Percentiles rank a stretch among this genome's conserved stretches.
These are phyloP conservation scores for Rhagonycha fulva DNA, from an alignment of 2,888 invertebrate genomes.

Conservation along the genomic window DNA sequence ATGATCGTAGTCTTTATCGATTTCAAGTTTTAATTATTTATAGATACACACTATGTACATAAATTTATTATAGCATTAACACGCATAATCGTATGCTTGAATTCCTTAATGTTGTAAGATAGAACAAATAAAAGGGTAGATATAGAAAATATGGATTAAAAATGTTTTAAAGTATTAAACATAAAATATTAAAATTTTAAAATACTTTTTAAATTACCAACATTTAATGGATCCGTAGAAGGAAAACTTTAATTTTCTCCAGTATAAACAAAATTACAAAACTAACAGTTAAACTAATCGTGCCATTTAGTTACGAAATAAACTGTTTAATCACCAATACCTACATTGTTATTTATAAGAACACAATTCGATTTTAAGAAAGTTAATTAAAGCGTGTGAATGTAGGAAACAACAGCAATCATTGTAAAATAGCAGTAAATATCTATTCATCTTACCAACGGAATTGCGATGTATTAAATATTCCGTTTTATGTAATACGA, in stretches of 20 bases:
- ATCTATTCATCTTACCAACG: neutral
- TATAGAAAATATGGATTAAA: neutral
- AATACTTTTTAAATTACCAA: neutral
- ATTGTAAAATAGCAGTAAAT: neutral
- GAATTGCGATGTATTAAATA: neutral
- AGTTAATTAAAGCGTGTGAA: conserved; percentile 2
- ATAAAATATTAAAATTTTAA: neutral
- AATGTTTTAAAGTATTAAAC: neutral
- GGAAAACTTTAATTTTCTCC: conserved; percentile 23
- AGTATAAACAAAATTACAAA: conserved; percentile 33
- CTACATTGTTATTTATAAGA: conserved; percentile 23
- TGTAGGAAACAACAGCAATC: neutral
- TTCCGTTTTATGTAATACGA: neutral
- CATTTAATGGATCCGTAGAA: conserved; percentile 14
- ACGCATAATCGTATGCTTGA: neutral
- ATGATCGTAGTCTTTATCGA: conserved; percentile 1
- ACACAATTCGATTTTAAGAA: conserved; percentile 22
- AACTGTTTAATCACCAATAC: conserved; percentile 19
- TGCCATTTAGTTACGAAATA: conserved; percentile 24
- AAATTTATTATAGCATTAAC: conserved; percentile 1
- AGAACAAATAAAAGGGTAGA: neutral
- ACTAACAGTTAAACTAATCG: conserved; percentile 17
- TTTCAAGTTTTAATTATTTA: conserved; percentile 8
- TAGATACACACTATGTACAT: neutral
- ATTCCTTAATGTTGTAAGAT: neutral